phyloP scores from a whole-genome alignment of 2,888 invertebrate species.

The Andricus quercusramuli region DNA sequence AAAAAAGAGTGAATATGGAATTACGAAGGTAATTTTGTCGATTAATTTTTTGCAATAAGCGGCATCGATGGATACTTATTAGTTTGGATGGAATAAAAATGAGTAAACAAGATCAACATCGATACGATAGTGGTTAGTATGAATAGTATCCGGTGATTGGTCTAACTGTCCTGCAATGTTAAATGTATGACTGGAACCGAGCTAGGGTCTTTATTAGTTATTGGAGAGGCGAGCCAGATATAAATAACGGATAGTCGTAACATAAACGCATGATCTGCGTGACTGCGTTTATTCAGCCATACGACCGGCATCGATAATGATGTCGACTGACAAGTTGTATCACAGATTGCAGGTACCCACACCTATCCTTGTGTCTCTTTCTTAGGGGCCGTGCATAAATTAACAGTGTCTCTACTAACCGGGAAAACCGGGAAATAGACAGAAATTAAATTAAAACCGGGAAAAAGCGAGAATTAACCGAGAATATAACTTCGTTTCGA shows the following conservation, averaged over 20 bases:
- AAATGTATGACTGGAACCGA: not conserved
- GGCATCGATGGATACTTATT: not conserved
- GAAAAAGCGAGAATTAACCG: too few relatives aligned
- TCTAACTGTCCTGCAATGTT: not conserved
- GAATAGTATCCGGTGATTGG: slow-evolving; percentile 1
- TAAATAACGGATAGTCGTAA: slow-evolving; percentile 16
- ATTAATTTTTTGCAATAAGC: not conserved
- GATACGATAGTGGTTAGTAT: not conserved
- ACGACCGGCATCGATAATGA: slow-evolving; percentile 51
- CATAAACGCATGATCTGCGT: slow-evolving; percentile 14
- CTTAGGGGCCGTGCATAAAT: too few relatives aligned
- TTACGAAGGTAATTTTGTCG: not conserved
- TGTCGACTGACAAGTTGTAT: slow-evolving; percentile 63
- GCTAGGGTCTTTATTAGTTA: slow-evolving; percentile 6
- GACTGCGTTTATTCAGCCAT: slow-evolving; percentile 8
- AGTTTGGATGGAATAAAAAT: not conserved
- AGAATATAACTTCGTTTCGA: too few relatives aligned
- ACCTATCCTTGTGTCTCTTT: not conserved
- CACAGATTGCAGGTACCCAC: not conserved
- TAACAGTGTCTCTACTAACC: too few relatives aligned
- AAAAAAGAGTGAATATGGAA: not conserved
- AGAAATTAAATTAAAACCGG: too few relatives aligned
- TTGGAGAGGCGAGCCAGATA: slow-evolving; percentile 5
- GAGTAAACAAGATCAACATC: not conserved
- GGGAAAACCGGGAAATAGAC: too few relatives aligned